Evolutionary conservation across 2,797 vertebrate species (phyloP), one percentile per base, ranked within the genome.

Genomic region (Ambastaia sidthimunki): DNA sequence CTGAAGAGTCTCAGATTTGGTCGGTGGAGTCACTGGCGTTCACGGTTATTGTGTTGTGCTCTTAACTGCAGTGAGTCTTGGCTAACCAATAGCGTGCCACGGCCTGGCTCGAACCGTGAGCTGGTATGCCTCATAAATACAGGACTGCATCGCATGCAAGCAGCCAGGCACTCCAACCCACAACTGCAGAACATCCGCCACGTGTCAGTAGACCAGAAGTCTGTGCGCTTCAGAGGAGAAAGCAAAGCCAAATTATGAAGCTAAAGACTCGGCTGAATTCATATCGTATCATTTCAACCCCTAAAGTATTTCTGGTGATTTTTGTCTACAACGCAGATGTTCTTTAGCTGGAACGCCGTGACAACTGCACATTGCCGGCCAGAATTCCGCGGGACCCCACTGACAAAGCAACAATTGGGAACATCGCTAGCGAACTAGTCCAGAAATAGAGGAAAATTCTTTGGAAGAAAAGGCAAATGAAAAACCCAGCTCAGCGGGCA

Each of bases 11-110:
- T 80, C 59, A 19, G 21, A 83, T 50, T 60, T 80, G 76, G 63
- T 81, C 19, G 23, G 28, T 74, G 81, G 79, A 81, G 74, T n/a
- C 54, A 13, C 79, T 91, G 88, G 85, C 86, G 74, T 87, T 85
- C 83, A 88, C 80, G 85, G 83, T 90, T 52, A 71, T 84, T 86
- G 86, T 88, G 87, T 86, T 69, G 62, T 86, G 84, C 87, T 90
- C 85, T 91, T 92, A 92, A 93, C 90, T 90, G 90, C 82, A 85
- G 83, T 65, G 82, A 83, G 73, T 28, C 16, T 80, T 89, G 88
- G 89, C 82, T 87, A 63, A 47, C 44, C 63, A 16, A 60, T 84
- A 77, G 84, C 83, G 82, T 85, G 80, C 85, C 81, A 81, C 83
- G 87, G 90, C 87, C 89, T 88, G 87, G 84, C 80, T 80, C 86